Conservation (phyloP, 1,140 invertebrate genomes). For the Papilio xuthus region DNA sequence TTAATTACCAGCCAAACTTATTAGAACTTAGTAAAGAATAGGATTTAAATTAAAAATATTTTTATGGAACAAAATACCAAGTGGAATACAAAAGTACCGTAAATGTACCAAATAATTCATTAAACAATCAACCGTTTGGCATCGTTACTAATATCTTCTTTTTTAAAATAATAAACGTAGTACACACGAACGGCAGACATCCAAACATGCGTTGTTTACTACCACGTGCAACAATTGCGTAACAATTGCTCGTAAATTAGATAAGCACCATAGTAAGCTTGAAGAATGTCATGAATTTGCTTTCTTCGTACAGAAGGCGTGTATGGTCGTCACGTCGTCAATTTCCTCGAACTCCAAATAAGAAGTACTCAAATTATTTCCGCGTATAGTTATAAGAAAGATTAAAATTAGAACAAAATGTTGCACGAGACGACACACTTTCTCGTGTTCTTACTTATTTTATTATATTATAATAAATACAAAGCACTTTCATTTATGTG, state of each 20-base stretch:
- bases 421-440: slow-evolving; percentile 12
- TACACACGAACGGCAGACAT: background rate
- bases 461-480: background rate
- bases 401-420: slow-evolving; percentile 2
- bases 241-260: slow-evolving; percentile 29
- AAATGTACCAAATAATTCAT: background rate
- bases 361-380: slow-evolving; percentile 32
- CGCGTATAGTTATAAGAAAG: slow-evolving; percentile 8
- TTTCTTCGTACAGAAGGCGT: slow-evolving; percentile 46
- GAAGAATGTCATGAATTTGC: slow-evolving; percentile 46
- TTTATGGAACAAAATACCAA: background rate
- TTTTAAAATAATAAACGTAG: background rate
- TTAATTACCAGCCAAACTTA: background rate
- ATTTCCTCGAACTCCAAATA: slow-evolving; percentile 39
- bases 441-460: background rate
- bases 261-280: background rate
- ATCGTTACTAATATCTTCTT: background rate
- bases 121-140: background rate
- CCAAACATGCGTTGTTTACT: slow-evolving; percentile 23
- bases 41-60: background rate
- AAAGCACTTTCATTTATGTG: background rate
- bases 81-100: background rate
- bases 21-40: background rate
- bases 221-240: slow-evolving; percentile 33
- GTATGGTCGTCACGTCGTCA: slow-evolving; percentile 41